phyloP scores from a whole-genome alignment of 2,797 vertebrate genomes.

The Macropodus opercularis region DNA sequence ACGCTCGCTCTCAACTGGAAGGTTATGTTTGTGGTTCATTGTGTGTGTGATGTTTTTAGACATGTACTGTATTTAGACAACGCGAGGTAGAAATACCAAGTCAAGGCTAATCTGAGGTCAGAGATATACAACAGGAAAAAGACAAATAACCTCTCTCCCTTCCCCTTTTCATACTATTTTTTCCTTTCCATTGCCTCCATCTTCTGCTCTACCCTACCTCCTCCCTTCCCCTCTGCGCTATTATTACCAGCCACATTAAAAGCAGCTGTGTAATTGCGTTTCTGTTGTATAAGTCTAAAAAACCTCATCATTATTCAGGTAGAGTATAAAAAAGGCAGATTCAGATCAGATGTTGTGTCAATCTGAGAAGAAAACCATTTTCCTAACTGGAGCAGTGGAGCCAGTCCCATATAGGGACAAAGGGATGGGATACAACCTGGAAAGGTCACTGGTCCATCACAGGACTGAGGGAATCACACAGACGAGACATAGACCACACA shows the following conservation, averaged over 20 bases:
- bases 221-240: conserved; percentile 20
- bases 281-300: conserved; percentile 52
- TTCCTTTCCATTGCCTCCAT: conserved; percentile 20
- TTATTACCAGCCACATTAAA: conserved; percentile 50
- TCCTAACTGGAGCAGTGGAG: too few relatives aligned
- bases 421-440: too few relatives aligned
- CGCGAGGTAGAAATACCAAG: conserved; percentile 22
- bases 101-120: conserved; percentile 16
- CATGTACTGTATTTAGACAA: conserved; percentile 20
- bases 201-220: neutral
- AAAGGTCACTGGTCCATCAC: too few relatives aligned
- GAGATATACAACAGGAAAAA: conserved; percentile 9
- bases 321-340: conserved; percentile 39
- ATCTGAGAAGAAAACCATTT: too few relatives aligned
- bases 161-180: conserved; percentile 19
- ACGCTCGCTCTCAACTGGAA: conserved; percentile 30
- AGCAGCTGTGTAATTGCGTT: conserved; percentile 61
- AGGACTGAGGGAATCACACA: too few relatives aligned
- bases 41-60: conserved; percentile 11
- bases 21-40: conserved; percentile 14
- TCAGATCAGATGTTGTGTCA: neutral
- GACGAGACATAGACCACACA: too few relatives aligned
- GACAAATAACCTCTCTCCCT: neutral
- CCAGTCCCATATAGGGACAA: too few relatives aligned
- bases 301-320: conserved; percentile 54